Evolutionary conservation across 2,797 vertebrate genomes (phyloP), one percentile per base, ranked within the genome.

Genomic region (Eospalax fontanierii): DNA sequence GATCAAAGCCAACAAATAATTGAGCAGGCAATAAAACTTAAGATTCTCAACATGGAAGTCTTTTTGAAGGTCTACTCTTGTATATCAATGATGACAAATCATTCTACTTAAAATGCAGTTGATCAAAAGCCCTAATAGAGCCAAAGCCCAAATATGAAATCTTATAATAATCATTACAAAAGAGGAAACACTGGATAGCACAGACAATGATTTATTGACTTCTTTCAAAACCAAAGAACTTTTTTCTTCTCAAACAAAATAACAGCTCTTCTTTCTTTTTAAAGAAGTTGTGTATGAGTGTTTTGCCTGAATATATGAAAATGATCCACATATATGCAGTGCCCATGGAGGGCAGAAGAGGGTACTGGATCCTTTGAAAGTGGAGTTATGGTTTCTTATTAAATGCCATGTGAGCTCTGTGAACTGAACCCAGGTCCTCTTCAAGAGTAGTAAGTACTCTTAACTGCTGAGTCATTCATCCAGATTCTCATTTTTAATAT

Each of bases 401-500:
- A 46, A 46, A 46, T 46, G 46, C 46, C 46, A 46, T 46, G 46
- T 46, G 46, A 11, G 46, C 11, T 6, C 46, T 46, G 11, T 5
- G 46, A 46, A 11, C 46, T 46, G 46, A 46, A 46, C 46, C 46
- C 46, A 5, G 11, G 46, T 46, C 46, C 46, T 46, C 46, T 46
- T 5, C 46, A 46, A 46, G 46, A 46, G 11, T 6, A 46, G 46
- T 11, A 6, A 46, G 11, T 46, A 11, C 11, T 46, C 46, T 46
- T 46, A 6, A 46, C 46, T 46, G 46, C 46, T 46, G 46, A 46
- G 46, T 11, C 46, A 46, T 46, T 46, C 46, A 46, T 46, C 46
- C 46, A 46, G 46, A 6, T 40, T 94, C 26, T 66, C 43, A 1
- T 86, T 95, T 22, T 33, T 93, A 93, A 91, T 57, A n/a, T 83